Conservation (phyloP, 1,140 invertebrate genomes). For the Zaprionus africanus region DNA sequence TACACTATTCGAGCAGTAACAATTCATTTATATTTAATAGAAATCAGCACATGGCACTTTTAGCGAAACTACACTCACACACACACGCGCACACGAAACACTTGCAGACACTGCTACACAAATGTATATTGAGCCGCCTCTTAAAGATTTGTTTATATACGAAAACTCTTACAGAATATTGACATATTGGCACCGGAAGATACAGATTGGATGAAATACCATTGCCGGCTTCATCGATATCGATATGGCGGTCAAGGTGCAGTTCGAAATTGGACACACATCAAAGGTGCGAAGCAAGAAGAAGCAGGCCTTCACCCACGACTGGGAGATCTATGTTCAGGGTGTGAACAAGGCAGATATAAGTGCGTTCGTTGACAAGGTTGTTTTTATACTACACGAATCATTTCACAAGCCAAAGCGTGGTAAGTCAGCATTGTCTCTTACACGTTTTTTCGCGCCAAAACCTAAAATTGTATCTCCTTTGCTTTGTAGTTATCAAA, state of each 20-base stretch:
- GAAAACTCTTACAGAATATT: slow-evolving; percentile 35
- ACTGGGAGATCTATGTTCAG: slow-evolving; percentile 98
- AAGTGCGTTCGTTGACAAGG: slow-evolving; percentile 96
- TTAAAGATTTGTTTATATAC: slow-evolving; percentile 38
- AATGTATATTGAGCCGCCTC: slow-evolving; percentile 16
- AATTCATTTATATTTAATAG: neutral
- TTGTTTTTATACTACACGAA: slow-evolving; percentile 96
- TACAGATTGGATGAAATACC: slow-evolving; percentile 49
- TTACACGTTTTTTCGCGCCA: slow-evolving; percentile 26
- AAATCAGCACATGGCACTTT: slow-evolving; percentile 20
- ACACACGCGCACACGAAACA: slow-evolving; percentile 22
- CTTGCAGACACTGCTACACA: slow-evolving; percentile 22
- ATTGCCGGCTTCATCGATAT: slow-evolving; percentile 23
- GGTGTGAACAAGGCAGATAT: slow-evolving; percentile 94
- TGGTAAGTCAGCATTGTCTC: slow-evolving; percentile 85
- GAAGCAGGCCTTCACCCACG: slow-evolving; percentile 95
- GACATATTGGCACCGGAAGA: slow-evolving; percentile 14
- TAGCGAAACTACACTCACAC: slow-evolving; percentile 14
- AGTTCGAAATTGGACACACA: slow-evolving; percentile 96
- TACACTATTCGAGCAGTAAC: slow-evolving; percentile 2
- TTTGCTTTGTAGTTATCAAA: slow-evolving; percentile 89
- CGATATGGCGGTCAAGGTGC: slow-evolving; percentile 91
- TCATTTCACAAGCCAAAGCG: slow-evolving; percentile 96
- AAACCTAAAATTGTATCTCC: slow-evolving; percentile 10
- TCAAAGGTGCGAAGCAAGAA: slow-evolving; percentile 91